Conservation (phyloP, 1,140 invertebrate species). For the Eciton burchellii region DNA sequence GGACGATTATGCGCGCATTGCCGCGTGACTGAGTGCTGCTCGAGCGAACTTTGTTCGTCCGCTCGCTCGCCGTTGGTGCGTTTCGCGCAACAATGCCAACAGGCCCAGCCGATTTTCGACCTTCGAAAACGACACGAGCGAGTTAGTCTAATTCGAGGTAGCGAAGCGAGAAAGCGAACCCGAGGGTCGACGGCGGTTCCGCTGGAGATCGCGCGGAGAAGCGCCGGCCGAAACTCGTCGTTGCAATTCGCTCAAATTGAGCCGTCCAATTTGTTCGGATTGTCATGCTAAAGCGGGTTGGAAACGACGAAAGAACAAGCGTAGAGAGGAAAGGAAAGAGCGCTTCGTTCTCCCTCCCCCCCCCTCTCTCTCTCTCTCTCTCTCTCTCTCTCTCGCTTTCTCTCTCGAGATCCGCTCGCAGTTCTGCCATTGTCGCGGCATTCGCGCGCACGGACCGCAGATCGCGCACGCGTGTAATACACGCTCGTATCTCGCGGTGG, state of each 20-base stretch:
- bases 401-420: too few relatives aligned
- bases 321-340: conserved; percentile 61
- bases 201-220: conserved; percentile 43
- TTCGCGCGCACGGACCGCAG: neutral
- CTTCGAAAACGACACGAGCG: conserved; percentile 15
- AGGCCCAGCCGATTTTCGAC: conserved; percentile 29
- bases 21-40: conserved; percentile 33
- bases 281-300: conserved; percentile 81
- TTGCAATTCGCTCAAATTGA: conserved; percentile 83
- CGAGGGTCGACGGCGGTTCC: conserved; percentile 16
- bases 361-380: neutral
- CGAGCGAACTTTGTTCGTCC: conserved; percentile 31
- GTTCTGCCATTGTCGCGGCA: conserved; percentile 29
- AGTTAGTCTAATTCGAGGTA: conserved; percentile 42
- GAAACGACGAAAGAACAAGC: conserved; percentile 47
- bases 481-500: conserved; percentile 17
- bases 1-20: conserved; percentile 42
- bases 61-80: too few relatives aligned
- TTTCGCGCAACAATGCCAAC: conserved; percentile 8
- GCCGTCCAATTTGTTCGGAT: conserved; percentile 83
- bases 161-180: conserved; percentile 38
- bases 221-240: conserved; percentile 54
- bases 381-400: neutral
- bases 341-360: conserved; percentile 24
- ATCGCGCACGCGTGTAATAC: conserved; percentile 1